phyloP scores from a whole-genome alignment of 2,888 invertebrate genomes.

The Cheilosia vernalis region DNA sequence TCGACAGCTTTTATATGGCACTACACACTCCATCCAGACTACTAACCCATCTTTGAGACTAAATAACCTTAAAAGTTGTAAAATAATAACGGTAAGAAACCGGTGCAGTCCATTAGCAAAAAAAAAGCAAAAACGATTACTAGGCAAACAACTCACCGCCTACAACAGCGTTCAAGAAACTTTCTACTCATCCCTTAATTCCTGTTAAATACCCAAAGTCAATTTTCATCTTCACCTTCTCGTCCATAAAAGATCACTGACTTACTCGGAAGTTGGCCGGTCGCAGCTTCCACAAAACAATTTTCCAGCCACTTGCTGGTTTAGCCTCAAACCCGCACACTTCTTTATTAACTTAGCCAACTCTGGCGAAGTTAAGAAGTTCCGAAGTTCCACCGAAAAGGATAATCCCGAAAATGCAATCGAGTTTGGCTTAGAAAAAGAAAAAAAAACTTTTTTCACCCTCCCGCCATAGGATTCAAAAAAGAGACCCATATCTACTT shows the following conservation, averaged over 20 bases:
- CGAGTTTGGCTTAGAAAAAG: conserved; percentile 25
- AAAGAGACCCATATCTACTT: conserved; percentile 1
- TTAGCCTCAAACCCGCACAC: background rate
- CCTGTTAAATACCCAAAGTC: conserved; percentile 41
- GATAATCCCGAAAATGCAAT: conserved; percentile 54
- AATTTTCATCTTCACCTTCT: conserved; percentile 38
- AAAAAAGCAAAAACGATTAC: background rate
- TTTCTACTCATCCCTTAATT: conserved; percentile 18
- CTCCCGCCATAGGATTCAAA: background rate
- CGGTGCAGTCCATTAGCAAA: too few species aligned
- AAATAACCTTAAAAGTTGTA: too few species aligned
- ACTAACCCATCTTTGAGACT: too few species aligned
- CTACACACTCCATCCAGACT: too few species aligned
- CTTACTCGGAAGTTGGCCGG: conserved; percentile 37
- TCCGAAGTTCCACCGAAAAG: conserved; percentile 25
- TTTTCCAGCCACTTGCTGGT: conserved; percentile 25
- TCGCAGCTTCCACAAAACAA: conserved; percentile 10
- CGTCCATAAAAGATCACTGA: conserved; percentile 39
- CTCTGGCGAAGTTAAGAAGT: conserved; percentile 20
- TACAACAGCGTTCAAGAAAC: background rate
- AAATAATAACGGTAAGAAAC: too few species aligned
- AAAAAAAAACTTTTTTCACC: conserved; percentile 28
- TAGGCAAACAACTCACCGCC: background rate
- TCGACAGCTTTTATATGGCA: too few species aligned
- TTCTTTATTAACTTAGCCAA: conserved; percentile 6